Evolutionary conservation across 2,888 invertebrate genomes (phyloP).

Genomic region (Epistrophella euchroma): DNA sequence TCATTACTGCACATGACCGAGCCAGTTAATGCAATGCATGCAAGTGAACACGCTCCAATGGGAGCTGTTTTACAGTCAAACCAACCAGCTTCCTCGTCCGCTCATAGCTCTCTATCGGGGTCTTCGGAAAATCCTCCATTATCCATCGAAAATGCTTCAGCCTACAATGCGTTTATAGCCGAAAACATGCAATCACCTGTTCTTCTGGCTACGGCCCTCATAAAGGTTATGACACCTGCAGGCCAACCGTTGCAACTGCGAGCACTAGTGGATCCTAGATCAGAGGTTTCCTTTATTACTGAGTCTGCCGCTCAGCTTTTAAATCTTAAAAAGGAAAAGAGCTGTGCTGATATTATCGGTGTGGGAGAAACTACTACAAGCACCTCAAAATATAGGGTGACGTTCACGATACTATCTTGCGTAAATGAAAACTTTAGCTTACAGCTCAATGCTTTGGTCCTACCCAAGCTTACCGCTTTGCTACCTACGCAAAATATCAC

Average conservation of each 20-base stretch:
- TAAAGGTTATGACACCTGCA: neutral
- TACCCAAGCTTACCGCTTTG: conserved; percentile 18
- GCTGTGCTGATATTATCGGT: neutral
- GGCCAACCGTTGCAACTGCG: conserved; percentile 1
- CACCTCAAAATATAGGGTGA: neutral
- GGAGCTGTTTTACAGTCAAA: neutral
- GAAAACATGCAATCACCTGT: neutral
- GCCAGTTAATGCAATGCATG: conserved; percentile 18
- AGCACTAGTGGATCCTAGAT: conserved; percentile 7
- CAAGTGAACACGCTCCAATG: neutral
- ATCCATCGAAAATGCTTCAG: conserved; percentile 12
- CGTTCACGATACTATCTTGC: neutral
- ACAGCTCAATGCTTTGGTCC: conserved; percentile 28
- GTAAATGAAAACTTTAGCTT: conserved; percentile 8
- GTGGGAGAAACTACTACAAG: conserved; percentile 26
- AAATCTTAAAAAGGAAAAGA: conserved; percentile 6
- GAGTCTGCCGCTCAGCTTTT: conserved; percentile 34
- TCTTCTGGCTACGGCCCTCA: neutral
- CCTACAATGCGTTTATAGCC: conserved; percentile 1
- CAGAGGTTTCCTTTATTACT: conserved; percentile 30
- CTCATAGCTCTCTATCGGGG: neutral
- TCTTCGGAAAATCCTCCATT: neutral
- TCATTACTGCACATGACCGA: conserved; percentile 16
- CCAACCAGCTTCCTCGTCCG: neutral
- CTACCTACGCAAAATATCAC: conserved; percentile 1